Conservation (phyloP, 2,113 vertebrate species). For the Tachuris rubrigastra region DNA sequence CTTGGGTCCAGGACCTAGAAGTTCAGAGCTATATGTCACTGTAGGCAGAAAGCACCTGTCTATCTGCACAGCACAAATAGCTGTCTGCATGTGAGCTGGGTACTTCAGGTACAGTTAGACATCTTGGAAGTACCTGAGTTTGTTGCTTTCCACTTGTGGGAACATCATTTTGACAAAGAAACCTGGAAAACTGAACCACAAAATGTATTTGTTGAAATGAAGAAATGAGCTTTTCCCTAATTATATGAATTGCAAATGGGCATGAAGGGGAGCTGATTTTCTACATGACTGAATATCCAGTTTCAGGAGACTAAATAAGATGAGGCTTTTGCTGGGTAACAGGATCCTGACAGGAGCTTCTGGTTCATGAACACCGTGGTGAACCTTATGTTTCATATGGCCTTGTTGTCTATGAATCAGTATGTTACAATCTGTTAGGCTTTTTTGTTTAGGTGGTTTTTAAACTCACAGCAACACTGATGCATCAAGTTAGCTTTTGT, state of each 20-base stretch:
- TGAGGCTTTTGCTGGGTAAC: background rate
- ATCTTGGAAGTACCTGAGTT: background rate
- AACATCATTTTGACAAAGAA: constrained; percentile 4
- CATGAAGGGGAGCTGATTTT: constrained; percentile 8
- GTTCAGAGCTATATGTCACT: background rate
- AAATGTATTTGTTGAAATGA: background rate
- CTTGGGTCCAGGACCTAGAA: background rate
- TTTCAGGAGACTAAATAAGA: background rate
- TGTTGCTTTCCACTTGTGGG: background rate
- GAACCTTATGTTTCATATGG: background rate
- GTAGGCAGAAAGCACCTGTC: background rate
- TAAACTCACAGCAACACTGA: background rate
- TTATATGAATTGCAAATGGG: constrained; percentile 6
- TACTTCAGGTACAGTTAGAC: background rate
- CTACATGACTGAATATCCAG: background rate
- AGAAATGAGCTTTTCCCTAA: constrained; percentile 32
- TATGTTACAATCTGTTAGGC: background rate
- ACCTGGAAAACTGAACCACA: background rate
- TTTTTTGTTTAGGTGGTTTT: background rate
- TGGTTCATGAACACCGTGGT: background rate
- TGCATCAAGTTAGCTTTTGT: background rate
- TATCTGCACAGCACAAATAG: background rate
- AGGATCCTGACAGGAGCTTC: background rate
- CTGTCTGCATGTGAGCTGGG: background rate
- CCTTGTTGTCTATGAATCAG: background rate